These are phyloP conservation scores for Chionodraco myersi DNA, from an alignment of 2,113 vertebrate species.

Conservation along the genomic window DNA sequence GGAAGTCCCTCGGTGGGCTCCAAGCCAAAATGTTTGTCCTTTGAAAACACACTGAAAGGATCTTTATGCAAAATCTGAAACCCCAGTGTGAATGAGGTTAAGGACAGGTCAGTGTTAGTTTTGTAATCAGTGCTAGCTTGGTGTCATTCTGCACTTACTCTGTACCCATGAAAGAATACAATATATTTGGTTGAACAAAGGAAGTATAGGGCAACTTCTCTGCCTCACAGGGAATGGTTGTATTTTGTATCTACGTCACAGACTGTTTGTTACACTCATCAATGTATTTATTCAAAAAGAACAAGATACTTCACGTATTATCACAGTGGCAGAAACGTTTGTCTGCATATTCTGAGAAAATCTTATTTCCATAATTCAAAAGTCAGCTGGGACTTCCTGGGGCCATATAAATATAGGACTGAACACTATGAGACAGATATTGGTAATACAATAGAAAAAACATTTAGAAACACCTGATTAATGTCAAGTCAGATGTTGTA, in stretches of 20 bases:
- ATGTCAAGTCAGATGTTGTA: background rate
- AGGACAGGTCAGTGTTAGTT: background rate
- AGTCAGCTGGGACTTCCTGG: background rate
- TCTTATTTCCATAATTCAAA: background rate
- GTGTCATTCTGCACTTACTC: background rate
- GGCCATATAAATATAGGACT: background rate
- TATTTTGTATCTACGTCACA: background rate
- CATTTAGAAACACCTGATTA: background rate
- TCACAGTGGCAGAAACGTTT: background rate
- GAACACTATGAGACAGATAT: background rate
- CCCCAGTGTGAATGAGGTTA: background rate
- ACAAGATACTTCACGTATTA: background rate
- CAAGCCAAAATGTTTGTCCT: background rate
- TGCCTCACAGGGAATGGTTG: background rate
- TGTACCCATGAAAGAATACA: background rate
- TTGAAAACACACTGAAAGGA: background rate
- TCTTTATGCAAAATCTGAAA: slow-evolving; percentile 1
- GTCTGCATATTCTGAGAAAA: background rate
- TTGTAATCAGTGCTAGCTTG: background rate
- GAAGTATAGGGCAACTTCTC: background rate
- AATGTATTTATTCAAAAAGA: background rate
- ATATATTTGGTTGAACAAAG: background rate
- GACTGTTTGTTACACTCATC: background rate
- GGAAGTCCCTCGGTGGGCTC: background rate
- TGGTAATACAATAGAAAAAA: background rate